A percentile compares a stretch with the other conserved stretches of the same genome.
Evolutionary conservation across 2,888 invertebrate species (phyloP).

Genomic region (Sinodicranocentrus sp.): DNA sequence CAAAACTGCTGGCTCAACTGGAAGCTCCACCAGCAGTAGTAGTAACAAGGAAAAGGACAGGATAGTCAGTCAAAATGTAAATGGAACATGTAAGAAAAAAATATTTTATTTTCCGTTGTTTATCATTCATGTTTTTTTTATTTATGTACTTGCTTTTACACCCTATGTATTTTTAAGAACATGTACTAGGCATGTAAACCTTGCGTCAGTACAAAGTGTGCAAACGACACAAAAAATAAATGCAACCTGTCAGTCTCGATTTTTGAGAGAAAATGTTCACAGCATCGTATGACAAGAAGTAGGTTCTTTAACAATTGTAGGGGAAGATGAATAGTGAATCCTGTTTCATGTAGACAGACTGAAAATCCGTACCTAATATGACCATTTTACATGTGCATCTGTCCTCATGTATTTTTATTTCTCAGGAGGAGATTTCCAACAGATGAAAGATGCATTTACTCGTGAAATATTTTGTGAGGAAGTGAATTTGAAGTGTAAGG

Average conservation of each 20-base stretch:
- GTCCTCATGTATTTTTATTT: conserved; percentile 49
- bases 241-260: conserved; percentile 62
- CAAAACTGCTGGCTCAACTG: conserved; percentile 27
- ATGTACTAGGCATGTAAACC: neutral
- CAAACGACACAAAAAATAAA: conserved; percentile 33
- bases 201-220: too few relatives aligned
- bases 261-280: conserved; percentile 52
- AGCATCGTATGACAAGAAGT: neutral
- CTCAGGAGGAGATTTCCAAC: conserved; percentile 51
- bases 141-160: conserved; percentile 30
- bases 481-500: conserved; percentile 30
- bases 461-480: conserved; percentile 17
- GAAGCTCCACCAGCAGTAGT: conserved; percentile 14
- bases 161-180: neutral
- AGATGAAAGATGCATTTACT: conserved; percentile 37
- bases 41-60: conserved; percentile 58
- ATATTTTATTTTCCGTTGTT: conserved; percentile 30
- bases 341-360: conserved; percentile 5
- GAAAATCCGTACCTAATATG: conserved; percentile 21
- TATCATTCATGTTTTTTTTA: conserved; percentile 49
- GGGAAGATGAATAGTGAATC: conserved; percentile 2
- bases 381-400: conserved; percentile 3
- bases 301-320: neutral
- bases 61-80: conserved; percentile 74
- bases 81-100: conserved; percentile 72